phyloP scores from a whole-genome alignment of 2,113 vertebrate species.

The Mus spicilegus region DNA sequence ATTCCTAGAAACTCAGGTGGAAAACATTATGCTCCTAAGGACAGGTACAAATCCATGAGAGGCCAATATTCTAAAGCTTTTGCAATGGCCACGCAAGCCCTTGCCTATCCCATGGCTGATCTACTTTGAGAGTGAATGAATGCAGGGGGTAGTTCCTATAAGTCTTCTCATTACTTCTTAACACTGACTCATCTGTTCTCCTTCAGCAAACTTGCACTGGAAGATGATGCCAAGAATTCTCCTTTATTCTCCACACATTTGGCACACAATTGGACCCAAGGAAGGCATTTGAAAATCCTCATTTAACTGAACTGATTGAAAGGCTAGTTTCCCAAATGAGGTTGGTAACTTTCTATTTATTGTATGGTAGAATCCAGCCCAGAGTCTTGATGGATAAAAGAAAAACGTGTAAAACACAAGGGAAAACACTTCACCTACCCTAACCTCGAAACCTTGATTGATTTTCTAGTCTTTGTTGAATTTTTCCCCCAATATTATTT shows the following conservation, averaged over 20 bases:
- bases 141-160: background rate
- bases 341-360: conserved; percentile 50
- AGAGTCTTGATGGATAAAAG: conserved; percentile 31
- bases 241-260: conserved; percentile 55
- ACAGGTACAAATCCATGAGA: background rate
- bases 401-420: background rate
- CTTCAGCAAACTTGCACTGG: conserved; percentile 49
- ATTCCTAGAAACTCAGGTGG: background rate
- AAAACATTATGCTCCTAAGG: conserved; percentile 13
- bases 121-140: background rate
- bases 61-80: background rate
- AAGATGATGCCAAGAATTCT: conserved; percentile 50
- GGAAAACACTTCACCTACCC: conserved; percentile 41
- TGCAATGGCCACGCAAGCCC: background rate
- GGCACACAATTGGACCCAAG: background rate
- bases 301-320: conserved; percentile 50
- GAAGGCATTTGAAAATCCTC: conserved; percentile 54
- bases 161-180: conserved; percentile 39
- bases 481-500: conserved; percentile 38
- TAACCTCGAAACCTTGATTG: conserved; percentile 53
- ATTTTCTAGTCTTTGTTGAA: conserved; percentile 66
- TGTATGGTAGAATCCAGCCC: conserved; percentile 28
- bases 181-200: conserved; percentile 48
- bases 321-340: conserved; percentile 21
- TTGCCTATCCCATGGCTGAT: background rate